phyloP scores from a whole-genome alignment of 2,113 vertebrate species.

The Anthoscopus minutus region DNA sequence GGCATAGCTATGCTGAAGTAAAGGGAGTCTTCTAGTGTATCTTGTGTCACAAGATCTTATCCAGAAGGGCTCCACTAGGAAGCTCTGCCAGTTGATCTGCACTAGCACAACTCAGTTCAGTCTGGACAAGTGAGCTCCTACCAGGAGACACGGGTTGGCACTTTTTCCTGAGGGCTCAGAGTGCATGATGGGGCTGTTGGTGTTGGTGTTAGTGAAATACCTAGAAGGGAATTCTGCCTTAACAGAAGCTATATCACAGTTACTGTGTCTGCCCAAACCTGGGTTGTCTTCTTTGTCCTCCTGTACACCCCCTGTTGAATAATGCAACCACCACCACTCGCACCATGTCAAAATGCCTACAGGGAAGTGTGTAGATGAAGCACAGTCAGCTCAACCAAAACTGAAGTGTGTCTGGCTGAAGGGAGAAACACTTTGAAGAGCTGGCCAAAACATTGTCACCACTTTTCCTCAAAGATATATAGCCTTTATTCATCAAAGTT shows the following conservation, averaged over 20 bases:
- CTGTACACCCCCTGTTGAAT: background rate
- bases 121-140: background rate
- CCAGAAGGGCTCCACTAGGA: background rate
- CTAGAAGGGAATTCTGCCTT: background rate
- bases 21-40: background rate
- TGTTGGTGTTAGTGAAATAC: background rate
- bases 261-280: background rate
- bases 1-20: background rate
- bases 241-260: background rate
- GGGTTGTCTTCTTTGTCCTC: background rate
- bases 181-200: background rate
- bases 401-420: background rate
- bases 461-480: background rate
- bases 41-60: background rate
- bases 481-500: background rate
- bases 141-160: accelerated
- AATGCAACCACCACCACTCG: background rate
- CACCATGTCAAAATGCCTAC: background rate
- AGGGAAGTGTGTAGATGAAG: background rate
- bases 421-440: background rate
- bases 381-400: background rate
- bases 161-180: background rate
- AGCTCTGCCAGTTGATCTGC: background rate
- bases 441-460: background rate
- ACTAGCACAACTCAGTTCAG: background rate